phyloP scores from a whole-genome alignment of 2,113 vertebrate genomes.

The Sarotherodon lohbergeri region DNA sequence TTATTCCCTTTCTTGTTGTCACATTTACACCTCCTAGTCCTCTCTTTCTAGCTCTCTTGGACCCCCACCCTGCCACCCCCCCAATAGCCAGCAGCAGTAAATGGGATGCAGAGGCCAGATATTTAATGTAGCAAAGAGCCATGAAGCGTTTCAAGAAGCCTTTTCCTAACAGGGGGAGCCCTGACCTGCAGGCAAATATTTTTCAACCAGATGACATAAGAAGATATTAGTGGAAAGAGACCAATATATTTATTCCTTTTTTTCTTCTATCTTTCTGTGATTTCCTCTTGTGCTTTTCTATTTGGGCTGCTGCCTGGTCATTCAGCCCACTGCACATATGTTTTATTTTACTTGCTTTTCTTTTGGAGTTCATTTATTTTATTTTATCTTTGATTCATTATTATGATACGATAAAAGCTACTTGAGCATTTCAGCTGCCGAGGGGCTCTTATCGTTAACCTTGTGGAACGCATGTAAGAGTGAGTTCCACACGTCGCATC shows the following conservation, averaged over 20 bases:
- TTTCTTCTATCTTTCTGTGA: not conserved
- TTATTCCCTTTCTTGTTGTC: not conserved
- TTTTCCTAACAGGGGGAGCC: constrained; percentile 65
- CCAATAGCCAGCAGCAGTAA: constrained; percentile 67
- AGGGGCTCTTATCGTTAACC: constrained; percentile 80
- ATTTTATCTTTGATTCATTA: constrained; percentile 84
- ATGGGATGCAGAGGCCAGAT: constrained; percentile 63
- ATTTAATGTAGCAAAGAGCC: constrained; percentile 76
- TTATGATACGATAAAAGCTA: constrained; percentile 84
- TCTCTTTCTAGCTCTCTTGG: not conserved
- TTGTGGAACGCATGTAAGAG: constrained; percentile 74
- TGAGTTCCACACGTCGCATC: constrained; percentile 68
- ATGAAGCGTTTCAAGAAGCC: constrained; percentile 70
- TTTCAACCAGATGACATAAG: constrained; percentile 76
- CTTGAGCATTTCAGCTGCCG: constrained; percentile 79
- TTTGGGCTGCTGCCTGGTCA: constrained; percentile 41
- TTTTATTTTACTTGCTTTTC: constrained; percentile 70
- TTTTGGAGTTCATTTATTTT: constrained; percentile 81
- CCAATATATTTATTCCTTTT: constrained; percentile 38
- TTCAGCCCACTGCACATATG: constrained; percentile 50
- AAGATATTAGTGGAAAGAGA: constrained; percentile 60
- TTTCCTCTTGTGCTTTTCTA: not conserved
- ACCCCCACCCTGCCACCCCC: not conserved
- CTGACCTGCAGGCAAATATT: constrained; percentile 78
- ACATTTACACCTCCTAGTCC: not conserved